Percentiles rank a stretch among this genome's conserved stretches.
phyloP scores from a whole-genome alignment of 2,797 vertebrate species.

The Gymnothorax javanicus region DNA sequence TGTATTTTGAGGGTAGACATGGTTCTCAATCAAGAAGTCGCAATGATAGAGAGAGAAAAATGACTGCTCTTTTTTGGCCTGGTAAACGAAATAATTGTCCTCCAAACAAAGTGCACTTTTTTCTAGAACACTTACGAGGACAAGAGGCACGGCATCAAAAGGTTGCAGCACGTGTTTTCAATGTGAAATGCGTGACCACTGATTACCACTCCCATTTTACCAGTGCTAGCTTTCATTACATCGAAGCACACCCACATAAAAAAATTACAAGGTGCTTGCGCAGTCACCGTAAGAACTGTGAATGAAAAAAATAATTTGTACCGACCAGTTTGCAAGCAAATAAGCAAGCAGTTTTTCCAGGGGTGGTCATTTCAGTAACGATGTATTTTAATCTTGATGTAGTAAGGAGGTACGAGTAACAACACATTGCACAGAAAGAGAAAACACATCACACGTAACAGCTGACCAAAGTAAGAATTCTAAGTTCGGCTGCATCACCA shows the following conservation, averaged over 20 bases:
- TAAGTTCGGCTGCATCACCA: not conserved
- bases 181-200: not conserved
- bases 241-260: not conserved
- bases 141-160: not conserved
- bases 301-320: conserved; percentile 45
- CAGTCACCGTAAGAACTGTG: conserved; percentile 39
- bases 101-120: not conserved
- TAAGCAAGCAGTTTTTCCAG: not conserved
- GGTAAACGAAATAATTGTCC: not conserved
- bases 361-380: not conserved
- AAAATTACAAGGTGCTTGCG: conserved; percentile 49
- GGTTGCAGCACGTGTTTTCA: not conserved
- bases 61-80: not conserved
- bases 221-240: conserved; percentile 39
- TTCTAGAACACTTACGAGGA: not conserved
- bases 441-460: not conserved
- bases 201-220: conserved; percentile 33
- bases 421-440: not conserved
- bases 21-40: not conserved
- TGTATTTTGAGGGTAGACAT: not conserved
- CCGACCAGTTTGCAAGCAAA: no score
- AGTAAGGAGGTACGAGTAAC: no score
- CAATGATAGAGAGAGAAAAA: not conserved
- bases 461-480: not conserved
- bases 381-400: not conserved